Conservation (phyloP, 2,888 invertebrate species). For the Arge pagana region DNA sequence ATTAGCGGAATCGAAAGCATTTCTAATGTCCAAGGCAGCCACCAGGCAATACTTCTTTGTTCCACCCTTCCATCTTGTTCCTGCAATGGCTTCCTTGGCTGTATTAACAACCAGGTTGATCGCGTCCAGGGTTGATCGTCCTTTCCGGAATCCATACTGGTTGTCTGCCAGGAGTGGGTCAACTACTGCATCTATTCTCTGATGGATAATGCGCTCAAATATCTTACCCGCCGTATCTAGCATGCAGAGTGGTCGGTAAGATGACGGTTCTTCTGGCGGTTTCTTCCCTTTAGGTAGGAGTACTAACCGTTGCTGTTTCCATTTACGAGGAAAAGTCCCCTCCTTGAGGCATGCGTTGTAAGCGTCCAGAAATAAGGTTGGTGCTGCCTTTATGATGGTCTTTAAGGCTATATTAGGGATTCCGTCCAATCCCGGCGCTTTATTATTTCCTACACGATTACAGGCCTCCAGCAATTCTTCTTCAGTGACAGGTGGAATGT, state of each 20-base stretch:
- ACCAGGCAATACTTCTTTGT: constrained; percentile 25
- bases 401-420: constrained; percentile 32
- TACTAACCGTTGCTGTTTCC: constrained; percentile 18
- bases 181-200: not conserved
- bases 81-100: constrained; percentile 18
- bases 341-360: constrained; percentile 22
- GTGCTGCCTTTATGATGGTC: constrained; percentile 22
- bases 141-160: constrained; percentile 28
- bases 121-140: constrained; percentile 25
- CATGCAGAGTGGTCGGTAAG: constrained; percentile 25
- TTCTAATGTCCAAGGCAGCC: constrained; percentile 27
- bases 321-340: constrained; percentile 12
- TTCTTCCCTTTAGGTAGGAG: constrained; percentile 23
- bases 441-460: constrained; percentile 24
- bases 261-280: constrained; percentile 27
- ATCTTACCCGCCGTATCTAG: constrained; percentile 20
- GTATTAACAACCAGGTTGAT: constrained; percentile 24
- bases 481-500: too few species aligned
- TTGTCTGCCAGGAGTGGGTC: constrained; percentile 11
- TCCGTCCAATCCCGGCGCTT: constrained; percentile 32
- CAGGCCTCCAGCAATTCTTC: too few species aligned
- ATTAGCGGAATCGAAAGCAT: constrained; percentile 35
- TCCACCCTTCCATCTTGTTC: constrained; percentile 19
- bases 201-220: not conserved
- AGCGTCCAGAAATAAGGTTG: constrained; percentile 14